A percentile compares a stretch with the other conserved stretches of the same genome.
Evolutionary conservation across 2,888 invertebrate species (phyloP).

Genomic region (Gryllus longicercus): DNA sequence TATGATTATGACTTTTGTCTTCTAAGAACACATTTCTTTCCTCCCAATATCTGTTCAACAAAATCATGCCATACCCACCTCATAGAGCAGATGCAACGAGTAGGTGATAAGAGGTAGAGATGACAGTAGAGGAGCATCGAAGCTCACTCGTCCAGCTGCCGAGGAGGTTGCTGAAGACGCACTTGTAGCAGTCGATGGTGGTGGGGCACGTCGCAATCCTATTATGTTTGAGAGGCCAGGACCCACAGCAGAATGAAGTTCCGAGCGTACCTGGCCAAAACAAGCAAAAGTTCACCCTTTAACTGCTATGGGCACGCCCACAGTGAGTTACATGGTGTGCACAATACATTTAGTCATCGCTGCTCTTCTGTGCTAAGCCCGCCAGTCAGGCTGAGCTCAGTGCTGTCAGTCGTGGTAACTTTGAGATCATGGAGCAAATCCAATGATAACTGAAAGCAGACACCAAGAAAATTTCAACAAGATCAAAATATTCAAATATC

Average conservation of each 20-base stretch:
- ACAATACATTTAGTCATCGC: no score
- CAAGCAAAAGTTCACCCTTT: not conserved
- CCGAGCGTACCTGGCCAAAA: not conserved
- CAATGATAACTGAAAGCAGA: no score
- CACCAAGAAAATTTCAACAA: no score
- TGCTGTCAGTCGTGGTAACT: no score
- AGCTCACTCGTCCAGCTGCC: constrained; percentile 53
- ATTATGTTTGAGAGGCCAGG: constrained; percentile 50
- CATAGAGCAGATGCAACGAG: constrained; percentile 82
- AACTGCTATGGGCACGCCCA: not conserved
- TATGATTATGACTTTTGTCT: no score
- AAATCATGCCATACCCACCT: constrained; percentile 48
- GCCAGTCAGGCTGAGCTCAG: no score
- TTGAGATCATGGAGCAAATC: no score
- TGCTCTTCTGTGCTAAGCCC: no score
- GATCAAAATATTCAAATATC: no score
- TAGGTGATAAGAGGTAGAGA: constrained; percentile 72
- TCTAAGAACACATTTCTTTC: no score
- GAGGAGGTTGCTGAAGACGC: not conserved
- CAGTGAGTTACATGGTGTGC: not conserved
- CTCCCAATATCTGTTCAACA: no score
- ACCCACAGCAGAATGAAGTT: constrained; percentile 44
- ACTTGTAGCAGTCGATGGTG: constrained; percentile 23
- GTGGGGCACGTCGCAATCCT: constrained; percentile 41
- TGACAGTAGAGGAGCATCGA: constrained; percentile 65